Conservation (phyloP, 2,797 vertebrate species). For the Cossypha dichroa region DNA sequence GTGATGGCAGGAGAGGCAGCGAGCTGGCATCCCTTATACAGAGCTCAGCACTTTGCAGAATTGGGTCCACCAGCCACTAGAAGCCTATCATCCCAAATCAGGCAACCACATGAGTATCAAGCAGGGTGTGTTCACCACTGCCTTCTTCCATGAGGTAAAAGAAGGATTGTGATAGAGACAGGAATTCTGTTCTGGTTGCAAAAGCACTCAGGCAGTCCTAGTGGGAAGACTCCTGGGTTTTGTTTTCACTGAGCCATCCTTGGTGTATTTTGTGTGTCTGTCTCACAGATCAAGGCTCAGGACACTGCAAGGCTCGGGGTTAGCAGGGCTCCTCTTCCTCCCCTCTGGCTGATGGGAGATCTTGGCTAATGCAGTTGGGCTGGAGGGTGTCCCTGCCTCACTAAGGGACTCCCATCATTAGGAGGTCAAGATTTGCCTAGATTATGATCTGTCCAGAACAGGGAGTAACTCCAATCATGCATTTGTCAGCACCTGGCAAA, state of each 20-base stretch:
- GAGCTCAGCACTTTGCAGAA: not conserved
- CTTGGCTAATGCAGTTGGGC: fast-evolving
- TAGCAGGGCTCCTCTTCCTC: not conserved
- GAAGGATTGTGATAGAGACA: not conserved
- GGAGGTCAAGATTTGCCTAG: not conserved
- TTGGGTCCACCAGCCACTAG: not conserved
- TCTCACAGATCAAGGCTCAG: not conserved
- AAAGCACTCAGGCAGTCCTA: not conserved
- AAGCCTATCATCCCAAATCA: not conserved
- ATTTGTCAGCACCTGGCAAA: not conserved
- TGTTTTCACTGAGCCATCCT: not conserved
- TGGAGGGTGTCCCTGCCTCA: not conserved
- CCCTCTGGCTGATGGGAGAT: not conserved
- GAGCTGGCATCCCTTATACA: not conserved
- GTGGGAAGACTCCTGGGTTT: not conserved
- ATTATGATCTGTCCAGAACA: not conserved
- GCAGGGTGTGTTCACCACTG: not conserved
- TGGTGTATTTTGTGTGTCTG: not conserved
- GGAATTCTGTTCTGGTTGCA: not conserved
- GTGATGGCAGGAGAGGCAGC: not conserved
- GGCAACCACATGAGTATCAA: not conserved
- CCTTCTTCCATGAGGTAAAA: not conserved
- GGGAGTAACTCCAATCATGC: not conserved
- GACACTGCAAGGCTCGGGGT: fast-evolving
- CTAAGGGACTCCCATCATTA: not conserved